Evolutionary conservation across 1,140 invertebrate species (phyloP).

Genomic region (Cryptotermes secundus): DNA sequence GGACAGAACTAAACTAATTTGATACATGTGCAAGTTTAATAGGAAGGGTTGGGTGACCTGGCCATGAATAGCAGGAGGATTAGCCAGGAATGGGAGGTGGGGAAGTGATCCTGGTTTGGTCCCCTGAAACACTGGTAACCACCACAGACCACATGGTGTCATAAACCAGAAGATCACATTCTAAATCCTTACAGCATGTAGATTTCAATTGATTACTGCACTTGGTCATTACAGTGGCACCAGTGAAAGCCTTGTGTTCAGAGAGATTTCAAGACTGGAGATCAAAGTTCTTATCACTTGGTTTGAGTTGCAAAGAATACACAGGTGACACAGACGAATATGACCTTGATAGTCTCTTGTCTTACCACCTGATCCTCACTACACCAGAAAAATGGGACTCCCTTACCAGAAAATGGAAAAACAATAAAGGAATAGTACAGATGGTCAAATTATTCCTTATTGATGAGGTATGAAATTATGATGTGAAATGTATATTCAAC

Average conservation of each 20-base stretch:
- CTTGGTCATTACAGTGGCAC: conserved; percentile 62
- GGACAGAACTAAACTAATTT: no score
- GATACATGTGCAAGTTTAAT: no score
- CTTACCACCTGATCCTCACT: conserved; percentile 66
- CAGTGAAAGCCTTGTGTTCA: conserved; percentile 75
- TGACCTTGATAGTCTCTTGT: conserved; percentile 54
- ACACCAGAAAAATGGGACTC: conserved; percentile 87
- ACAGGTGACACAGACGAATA: conserved; percentile 73
- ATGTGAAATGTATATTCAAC: no score
- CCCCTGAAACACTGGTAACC: no score
- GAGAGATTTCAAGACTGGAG: conserved; percentile 73
- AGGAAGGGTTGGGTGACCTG: no score
- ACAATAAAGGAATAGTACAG: conserved; percentile 60
- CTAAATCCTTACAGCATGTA: no score
- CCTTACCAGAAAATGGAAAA: conserved; percentile 69
- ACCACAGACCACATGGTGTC: no score
- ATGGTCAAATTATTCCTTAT: conserved; percentile 73
- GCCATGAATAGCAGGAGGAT: no score
- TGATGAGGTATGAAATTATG: conserved; percentile 62
- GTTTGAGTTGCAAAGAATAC: conserved; percentile 65
- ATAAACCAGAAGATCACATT: no score
- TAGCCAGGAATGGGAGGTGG: no score
- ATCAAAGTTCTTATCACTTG: conserved; percentile 63
- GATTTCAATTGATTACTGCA: neutral
- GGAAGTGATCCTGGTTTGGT: no score